Base-by-base conservation (phyloP, 1,140 invertebrate species). In the Triops longicaudatus region DNA sequence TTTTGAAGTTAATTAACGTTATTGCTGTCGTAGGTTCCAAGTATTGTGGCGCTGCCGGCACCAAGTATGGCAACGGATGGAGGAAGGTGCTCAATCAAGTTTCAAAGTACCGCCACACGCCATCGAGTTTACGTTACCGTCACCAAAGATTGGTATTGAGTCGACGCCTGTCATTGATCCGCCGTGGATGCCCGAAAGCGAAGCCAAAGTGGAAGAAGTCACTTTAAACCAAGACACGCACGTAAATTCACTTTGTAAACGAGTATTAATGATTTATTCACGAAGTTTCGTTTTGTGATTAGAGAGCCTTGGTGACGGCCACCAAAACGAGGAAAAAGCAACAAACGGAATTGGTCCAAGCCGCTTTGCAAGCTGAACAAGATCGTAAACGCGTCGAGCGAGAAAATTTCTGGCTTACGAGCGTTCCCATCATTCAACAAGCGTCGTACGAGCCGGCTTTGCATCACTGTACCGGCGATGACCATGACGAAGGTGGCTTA, bases 31-130 rank as follows among this genome's bases (percentile, higher is more conserved):
- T 78, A 89, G 93, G 79, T 99, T 98, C 86, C 92, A 97, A 88
- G 91, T 94, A 10, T 86, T 99, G 43, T 99, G 98, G 98, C 95
- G 95, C 82, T 90, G 94, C 80, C 87, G 98, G n/a, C 98, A 96
- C 84, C 98, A 99, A 87, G 95, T 98, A 7, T 99, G 97, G 97
- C 93, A 96, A 0, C 88, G 97, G 78, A 98, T 99, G 96, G 98
- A 99, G 85, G 97, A 99, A 83, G 92, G 93, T 28, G 97, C 97
- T 6, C 95, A 98, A 76, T 83, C 94, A 22, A 92, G 91, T 0
- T 98, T 99, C 81, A 99, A 99, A 87, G 92, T 98, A 0, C 97
- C 97, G 6, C 98, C 98, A 0, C 97, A 98, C 0, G 94, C 95
- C 26, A 99, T 99, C 79, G 98, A 99, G 82, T 99, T 99, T 82